phyloP scores from a whole-genome alignment of 2,888 invertebrate species.

The Dascillus cervinus region DNA sequence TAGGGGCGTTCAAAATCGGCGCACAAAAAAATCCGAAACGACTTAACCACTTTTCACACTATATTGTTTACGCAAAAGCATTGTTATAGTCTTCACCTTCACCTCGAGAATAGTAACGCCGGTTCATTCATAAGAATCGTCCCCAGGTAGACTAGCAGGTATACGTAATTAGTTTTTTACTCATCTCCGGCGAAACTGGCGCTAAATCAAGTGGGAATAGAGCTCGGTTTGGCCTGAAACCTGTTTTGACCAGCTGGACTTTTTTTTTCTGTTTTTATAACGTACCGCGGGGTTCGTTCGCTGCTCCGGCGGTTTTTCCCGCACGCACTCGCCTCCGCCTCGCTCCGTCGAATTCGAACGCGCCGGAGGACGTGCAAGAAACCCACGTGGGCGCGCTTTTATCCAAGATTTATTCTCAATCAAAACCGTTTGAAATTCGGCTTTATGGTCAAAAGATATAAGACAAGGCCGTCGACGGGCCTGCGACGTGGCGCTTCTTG shows the following conservation, averaged over 20 bases:
- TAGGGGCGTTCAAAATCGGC: neutral
- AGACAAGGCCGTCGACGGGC: constrained; percentile 14
- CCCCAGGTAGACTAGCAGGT: constrained; percentile 38
- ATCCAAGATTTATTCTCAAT: neutral
- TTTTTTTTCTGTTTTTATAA: constrained; percentile 29
- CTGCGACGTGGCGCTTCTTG: constrained; percentile 12
- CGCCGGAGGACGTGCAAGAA: too few relatives aligned
- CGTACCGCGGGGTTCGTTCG: constrained; percentile 14
- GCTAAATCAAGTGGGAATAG: constrained; percentile 22
- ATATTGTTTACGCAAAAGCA: constrained; percentile 22
- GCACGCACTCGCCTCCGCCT: constrained; percentile 1
- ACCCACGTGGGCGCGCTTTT: too few relatives aligned
- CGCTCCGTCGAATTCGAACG: too few relatives aligned
- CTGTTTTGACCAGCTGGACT: constrained; percentile 34
- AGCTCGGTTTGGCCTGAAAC: constrained; percentile 23
- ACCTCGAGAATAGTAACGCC: constrained; percentile 33
- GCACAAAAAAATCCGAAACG: constrained; percentile 4
- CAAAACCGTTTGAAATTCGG: constrained; percentile 3
- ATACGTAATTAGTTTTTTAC: constrained; percentile 40
- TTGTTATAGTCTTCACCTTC: constrained; percentile 23
- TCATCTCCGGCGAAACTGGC: constrained; percentile 9
- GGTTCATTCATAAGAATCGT: constrained; percentile 41
- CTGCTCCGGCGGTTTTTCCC: constrained; percentile 2
- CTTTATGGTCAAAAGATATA: constrained; percentile 8
- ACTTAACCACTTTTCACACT: constrained; percentile 9